Conservation (phyloP, 2,888 invertebrate genomes). For the Tanaodytes sp. region DNA sequence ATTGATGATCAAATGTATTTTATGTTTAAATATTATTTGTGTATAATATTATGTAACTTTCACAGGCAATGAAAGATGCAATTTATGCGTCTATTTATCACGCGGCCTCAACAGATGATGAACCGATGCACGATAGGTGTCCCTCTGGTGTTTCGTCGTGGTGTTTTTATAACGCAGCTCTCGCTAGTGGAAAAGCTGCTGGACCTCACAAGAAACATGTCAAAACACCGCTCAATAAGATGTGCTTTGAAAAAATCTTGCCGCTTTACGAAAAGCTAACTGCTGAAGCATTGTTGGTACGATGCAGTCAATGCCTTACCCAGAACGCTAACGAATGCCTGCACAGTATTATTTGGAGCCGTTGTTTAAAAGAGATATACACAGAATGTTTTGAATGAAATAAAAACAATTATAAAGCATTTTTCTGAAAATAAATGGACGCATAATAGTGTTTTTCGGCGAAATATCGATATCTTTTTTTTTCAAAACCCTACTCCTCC, state of each 20-base stretch:
- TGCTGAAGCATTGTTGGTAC: conserved; percentile 13
- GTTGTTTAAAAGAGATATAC: no score
- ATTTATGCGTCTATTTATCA: neutral
- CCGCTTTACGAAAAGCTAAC: conserved; percentile 22
- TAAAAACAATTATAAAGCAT: no score
- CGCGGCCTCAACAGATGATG: neutral
- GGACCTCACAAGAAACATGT: conserved; percentile 19
- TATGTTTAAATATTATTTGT: no score
- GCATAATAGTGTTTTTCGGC: no score
- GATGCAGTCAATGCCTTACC: conserved; percentile 20
- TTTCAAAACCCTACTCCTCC: no score
- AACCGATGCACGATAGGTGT: neutral
- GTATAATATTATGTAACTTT: no score
- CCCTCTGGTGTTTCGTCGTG: neutral
- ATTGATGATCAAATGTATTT: no score
- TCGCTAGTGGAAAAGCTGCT: conserved; percentile 17
- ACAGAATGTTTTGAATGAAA: no score
- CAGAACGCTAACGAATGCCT: conserved; percentile 39
- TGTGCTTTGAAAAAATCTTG: conserved; percentile 15
- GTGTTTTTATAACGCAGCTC: conserved; percentile 37
- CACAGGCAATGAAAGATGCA: neutral
- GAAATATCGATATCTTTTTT: no score
- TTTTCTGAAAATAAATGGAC: no score
- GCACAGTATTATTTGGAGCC: no score
- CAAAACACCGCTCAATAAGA: conserved; percentile 4